Percentiles rank a stretch among this genome's conserved stretches.
phyloP scores from a whole-genome alignment of 2,888 invertebrate genomes.

The Gastrophysa polygoni region DNA sequence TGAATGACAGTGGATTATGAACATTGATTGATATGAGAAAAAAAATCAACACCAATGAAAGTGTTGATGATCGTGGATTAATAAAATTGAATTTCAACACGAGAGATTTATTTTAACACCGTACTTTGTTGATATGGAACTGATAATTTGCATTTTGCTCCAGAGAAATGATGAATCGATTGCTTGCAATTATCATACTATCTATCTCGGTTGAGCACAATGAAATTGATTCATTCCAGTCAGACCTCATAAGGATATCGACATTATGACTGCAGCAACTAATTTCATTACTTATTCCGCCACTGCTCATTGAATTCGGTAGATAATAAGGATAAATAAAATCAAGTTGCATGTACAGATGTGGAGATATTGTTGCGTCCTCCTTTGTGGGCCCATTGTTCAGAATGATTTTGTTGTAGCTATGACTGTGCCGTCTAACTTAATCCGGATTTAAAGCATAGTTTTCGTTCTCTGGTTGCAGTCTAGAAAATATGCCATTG shows the following conservation, averaged over 20 bases:
- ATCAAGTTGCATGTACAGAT: conserved; percentile 15
- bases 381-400: conserved; percentile 19
- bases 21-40: too few relatives aligned
- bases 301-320: conserved; percentile 10
- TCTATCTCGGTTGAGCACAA: too few relatives aligned
- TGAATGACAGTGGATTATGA: too few relatives aligned
- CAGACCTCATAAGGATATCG: neutral
- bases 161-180: too few relatives aligned
- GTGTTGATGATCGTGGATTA: too few relatives aligned
- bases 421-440: conserved; percentile 18
- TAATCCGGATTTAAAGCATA: conserved; percentile 26
- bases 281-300: neutral
- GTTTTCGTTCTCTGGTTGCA: conserved; percentile 5
- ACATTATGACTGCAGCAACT: neutral
- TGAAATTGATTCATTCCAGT: too few relatives aligned
- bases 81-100: too few relatives aligned
- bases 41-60: too few relatives aligned
- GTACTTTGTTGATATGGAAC: too few relatives aligned
- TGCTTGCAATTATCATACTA: too few relatives aligned
- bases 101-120: too few relatives aligned
- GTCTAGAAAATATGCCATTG: neutral
- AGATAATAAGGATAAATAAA: conserved; percentile 17
- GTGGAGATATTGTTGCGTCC: conserved; percentile 21
- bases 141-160: too few relatives aligned
- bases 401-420: conserved; percentile 20